Evolutionary conservation across 2,797 vertebrate genomes (phyloP).

Genomic region (Pangasius krempfi): DNA sequence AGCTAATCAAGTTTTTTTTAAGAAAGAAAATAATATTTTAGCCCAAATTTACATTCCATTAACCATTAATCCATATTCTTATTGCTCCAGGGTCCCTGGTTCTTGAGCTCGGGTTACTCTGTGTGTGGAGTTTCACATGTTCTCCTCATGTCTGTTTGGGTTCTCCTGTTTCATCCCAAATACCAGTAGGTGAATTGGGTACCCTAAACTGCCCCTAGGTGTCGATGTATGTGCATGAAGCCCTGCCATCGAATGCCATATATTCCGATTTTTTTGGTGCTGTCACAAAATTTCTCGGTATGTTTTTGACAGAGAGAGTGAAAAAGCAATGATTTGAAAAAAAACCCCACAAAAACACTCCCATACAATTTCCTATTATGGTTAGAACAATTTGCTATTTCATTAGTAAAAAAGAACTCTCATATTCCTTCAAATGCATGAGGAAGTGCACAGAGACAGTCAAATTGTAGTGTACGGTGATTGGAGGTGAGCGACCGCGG

Average conservation of each 20-base stretch:
- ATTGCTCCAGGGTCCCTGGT: not conserved
- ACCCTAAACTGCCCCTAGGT: not conserved
- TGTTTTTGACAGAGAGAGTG: not conserved
- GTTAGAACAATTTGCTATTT: constrained; percentile 52
- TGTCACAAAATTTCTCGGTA: not conserved
- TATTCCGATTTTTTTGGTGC: not conserved
- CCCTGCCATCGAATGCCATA: not conserved
- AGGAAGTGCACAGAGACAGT: constrained; percentile 54
- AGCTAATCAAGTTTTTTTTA: not conserved
- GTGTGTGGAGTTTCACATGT: not conserved
- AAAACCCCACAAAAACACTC: not conserved
- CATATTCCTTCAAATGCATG: constrained; percentile 42
- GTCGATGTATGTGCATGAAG: not conserved
- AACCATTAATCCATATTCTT: not conserved
- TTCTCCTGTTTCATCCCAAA: not conserved
- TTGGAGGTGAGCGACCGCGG: constrained; percentile 52
- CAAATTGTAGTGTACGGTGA: constrained; percentile 64
- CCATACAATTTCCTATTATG: constrained; percentile 26
- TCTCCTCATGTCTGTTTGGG: not conserved
- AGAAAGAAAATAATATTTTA: not conserved
- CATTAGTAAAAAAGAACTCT: constrained; percentile 45
- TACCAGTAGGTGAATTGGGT: not conserved
- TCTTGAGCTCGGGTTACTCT: not conserved
- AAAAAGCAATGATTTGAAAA: not conserved
- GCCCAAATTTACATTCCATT: not conserved